Evolutionary conservation across 2,113 vertebrate species (phyloP).

Genomic region (Rhinoderma darwinii): DNA sequence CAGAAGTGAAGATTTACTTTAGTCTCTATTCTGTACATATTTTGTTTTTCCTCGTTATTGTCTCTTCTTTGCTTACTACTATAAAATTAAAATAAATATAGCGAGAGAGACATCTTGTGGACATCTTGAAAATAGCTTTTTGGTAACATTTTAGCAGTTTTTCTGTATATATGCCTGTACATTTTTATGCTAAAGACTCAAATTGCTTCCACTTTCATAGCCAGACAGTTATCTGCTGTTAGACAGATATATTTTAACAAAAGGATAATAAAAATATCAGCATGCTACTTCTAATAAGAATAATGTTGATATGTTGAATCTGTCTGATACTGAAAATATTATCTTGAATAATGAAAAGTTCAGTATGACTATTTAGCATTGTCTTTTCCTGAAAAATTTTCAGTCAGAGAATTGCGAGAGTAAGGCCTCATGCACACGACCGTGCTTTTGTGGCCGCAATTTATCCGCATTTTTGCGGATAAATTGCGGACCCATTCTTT

Average conservation of each 20-base stretch:
- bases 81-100: background rate
- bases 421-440: no score
- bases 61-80: background rate
- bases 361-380: no score
- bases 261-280: background rate
- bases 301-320: no score
- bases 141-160: background rate
- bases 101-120: slow-evolving; percentile 2
- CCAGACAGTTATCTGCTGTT: background rate
- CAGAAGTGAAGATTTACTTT: background rate
- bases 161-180: background rate
- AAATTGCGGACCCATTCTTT: no score
- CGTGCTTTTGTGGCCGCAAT: no score
- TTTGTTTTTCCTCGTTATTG: background rate
- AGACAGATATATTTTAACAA: background rate
- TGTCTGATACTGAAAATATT: no score
- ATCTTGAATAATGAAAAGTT: no score
- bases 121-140: background rate
- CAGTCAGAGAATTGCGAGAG: no score
- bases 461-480: no score
- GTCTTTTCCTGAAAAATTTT: no score
- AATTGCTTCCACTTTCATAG: background rate
- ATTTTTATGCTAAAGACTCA: background rate
- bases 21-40: background rate
- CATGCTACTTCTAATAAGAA: no score